Conservation (phyloP, 2,113 vertebrate genomes). For the Lophochroa leadbeateri region DNA sequence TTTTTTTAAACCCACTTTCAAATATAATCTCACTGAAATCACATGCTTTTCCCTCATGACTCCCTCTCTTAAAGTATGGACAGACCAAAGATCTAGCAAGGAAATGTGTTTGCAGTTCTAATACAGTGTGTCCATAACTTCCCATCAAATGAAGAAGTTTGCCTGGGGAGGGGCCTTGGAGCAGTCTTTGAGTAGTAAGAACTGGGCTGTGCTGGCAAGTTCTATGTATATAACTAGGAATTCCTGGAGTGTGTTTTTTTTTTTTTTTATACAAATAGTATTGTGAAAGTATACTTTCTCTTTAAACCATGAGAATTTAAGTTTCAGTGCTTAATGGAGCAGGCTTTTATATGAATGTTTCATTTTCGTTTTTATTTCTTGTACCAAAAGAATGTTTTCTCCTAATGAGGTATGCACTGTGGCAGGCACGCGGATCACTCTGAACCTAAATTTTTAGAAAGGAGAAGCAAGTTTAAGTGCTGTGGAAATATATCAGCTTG, state of each 20-base stretch:
- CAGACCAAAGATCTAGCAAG: neutral
- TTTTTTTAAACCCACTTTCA: neutral
- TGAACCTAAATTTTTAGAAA: neutral
- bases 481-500: neutral
- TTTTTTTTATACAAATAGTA: neutral
- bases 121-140: neutral
- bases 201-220: neutral
- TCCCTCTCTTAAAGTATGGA: neutral
- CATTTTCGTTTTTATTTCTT: neutral
- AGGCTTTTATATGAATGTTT: neutral
- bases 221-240: neutral
- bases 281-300: neutral
- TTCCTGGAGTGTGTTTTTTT: neutral
- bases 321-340: neutral
- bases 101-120: neutral
- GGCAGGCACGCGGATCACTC: neutral
- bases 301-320: neutral
- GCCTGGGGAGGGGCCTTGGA: neutral
- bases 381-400: neutral
- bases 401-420: neutral
- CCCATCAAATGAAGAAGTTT: constrained; percentile 31
- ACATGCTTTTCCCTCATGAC: neutral
- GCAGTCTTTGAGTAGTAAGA: neutral
- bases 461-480: neutral
- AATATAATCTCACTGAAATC: neutral